These are phyloP conservation scores for Halcyon smyrnensis DNA, from an alignment of 2,797 vertebrate genomes.

Conservation along the genomic window DNA sequence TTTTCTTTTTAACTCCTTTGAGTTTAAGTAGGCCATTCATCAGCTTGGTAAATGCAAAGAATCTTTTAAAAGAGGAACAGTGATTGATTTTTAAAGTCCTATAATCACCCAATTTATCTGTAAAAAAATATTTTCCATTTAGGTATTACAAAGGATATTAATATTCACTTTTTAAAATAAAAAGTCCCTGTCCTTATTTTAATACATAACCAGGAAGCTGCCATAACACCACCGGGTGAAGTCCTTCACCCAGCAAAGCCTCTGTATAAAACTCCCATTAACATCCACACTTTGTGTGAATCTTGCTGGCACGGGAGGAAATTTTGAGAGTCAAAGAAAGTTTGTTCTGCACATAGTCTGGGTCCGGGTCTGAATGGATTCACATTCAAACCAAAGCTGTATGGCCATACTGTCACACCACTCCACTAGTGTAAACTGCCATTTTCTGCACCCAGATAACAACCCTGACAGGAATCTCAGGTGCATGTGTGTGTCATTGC, in stretches of 20 bases:
- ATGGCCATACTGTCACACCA: not conserved
- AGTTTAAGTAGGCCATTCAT: slow-evolving; percentile 70
- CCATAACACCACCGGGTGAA: not conserved
- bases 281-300: not conserved
- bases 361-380: not conserved
- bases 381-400: not conserved
- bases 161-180: slow-evolving; percentile 21
- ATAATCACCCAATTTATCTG: slow-evolving; percentile 50
- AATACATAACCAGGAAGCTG: not conserved
- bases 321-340: not conserved
- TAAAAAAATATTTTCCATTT: not conserved
- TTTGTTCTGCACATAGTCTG: not conserved
- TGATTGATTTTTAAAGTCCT: slow-evolving; percentile 66
- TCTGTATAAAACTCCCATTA: not conserved
- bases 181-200: not conserved
- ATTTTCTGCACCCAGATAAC: not conserved
- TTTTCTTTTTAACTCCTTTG: slow-evolving; percentile 58
- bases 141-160: slow-evolving; percentile 28
- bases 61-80: slow-evolving; percentile 55
- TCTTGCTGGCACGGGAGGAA: not conserved
- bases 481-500: not conserved
- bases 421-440: not conserved
- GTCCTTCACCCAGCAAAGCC: not conserved
- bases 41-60: slow-evolving; percentile 60
- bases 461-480: not conserved